A percentile compares a stretch with the other conserved stretches of the same genome.
Conservation (phyloP, 2,888 invertebrate genomes). For the Diarsia dahlii region DNA sequence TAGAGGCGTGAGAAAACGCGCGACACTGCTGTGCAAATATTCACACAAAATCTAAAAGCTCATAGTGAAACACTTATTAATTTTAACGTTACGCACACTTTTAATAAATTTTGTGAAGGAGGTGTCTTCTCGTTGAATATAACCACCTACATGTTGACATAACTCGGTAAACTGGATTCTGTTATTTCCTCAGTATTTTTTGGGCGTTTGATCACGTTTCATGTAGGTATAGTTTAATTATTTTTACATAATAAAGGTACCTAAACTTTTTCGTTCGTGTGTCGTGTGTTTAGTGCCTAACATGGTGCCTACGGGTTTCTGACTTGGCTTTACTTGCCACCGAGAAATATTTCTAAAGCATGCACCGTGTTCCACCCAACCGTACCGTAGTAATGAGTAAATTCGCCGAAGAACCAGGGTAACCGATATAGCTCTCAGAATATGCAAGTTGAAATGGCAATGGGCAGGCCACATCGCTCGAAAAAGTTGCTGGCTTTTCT, state of each 20-base stretch:
- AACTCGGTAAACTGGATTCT: neutral
- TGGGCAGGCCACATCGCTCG: no score
- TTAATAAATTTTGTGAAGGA: neutral
- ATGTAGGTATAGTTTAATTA: neutral
- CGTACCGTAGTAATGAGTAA: no score
- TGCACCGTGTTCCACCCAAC: no score
- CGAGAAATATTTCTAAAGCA: no score
- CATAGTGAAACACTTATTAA: neutral
- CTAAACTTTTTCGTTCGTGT: no score
- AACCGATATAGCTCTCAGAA: no score
- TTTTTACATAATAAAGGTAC: neutral
- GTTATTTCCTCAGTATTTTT: neutral
- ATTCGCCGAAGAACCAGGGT: no score
- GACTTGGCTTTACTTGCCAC: no score
- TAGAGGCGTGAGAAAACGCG: neutral
- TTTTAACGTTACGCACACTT: neutral
- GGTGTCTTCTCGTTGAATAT: neutral
- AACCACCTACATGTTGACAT: neutral
- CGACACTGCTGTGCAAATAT: neutral
- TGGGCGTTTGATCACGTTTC: neutral
- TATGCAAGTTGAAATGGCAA: no score
- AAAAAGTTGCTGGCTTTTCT: no score
- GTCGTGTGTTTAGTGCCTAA: no score
- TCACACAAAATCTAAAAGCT: neutral
- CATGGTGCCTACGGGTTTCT: no score